A percentile compares a stretch with the other conserved stretches of the same genome.
phyloP scores from a whole-genome alignment of 2,113 vertebrate species.

The Salvator merianae region DNA sequence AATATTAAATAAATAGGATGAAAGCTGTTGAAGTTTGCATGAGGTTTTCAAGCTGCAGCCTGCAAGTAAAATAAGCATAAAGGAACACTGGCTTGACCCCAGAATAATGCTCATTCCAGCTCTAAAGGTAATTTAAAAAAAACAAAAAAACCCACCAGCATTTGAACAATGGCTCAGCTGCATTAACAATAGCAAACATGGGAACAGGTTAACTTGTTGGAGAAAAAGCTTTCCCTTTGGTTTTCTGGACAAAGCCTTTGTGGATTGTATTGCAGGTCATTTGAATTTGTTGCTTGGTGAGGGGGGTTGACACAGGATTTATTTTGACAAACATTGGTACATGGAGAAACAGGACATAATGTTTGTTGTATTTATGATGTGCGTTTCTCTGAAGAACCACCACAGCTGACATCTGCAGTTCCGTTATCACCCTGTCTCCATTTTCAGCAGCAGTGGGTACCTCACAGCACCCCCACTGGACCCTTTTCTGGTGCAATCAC shows the following conservation, averaged over 20 bases:
- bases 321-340: neutral
- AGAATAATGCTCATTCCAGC: conserved; percentile 31
- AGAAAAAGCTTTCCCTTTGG: neutral
- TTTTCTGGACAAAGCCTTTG: neutral
- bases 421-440: too few species aligned
- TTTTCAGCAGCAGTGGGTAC: too few species aligned
- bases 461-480: too few species aligned
- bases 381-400: too few species aligned
- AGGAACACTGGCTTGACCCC: conserved; percentile 20
- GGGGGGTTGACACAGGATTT: neutral
- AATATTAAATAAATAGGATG: conserved; percentile 64
- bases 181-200: conserved; percentile 35
- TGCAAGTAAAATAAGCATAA: conserved; percentile 48
- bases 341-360: neutral
- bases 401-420: too few species aligned
- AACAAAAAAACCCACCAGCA: neutral
- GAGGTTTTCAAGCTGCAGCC: conserved; percentile 20
- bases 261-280: conserved; percentile 10
- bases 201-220: conserved; percentile 1
- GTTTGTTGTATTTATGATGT: too few species aligned
- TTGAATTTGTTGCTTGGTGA: neutral
- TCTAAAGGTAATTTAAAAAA: conserved; percentile 16
- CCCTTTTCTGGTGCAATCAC: too few species aligned
- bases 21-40: conserved; percentile 29
- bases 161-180: conserved; percentile 33